phyloP scores from a whole-genome alignment of 2,888 invertebrate genomes.

The Heteromyza rotundicornis region DNA sequence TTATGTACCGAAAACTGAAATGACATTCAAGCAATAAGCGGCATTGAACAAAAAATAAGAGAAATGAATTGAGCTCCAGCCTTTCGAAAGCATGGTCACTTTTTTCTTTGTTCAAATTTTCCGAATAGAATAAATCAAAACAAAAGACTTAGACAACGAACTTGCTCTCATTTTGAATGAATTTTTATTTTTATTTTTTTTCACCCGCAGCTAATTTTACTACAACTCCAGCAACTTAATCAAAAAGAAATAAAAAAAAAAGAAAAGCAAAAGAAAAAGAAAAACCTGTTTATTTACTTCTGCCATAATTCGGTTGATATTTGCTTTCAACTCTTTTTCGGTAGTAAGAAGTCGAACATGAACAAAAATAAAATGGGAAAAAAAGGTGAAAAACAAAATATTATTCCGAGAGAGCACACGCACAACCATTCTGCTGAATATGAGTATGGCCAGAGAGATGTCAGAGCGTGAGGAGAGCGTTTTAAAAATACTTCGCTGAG shows the following conservation, averaged over 20 bases:
- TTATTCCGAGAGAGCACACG: not conserved
- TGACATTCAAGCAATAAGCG: too few species aligned
- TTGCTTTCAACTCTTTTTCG: slow-evolving; percentile 32
- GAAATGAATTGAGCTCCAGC: too few species aligned
- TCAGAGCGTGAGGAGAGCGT: slow-evolving; percentile 6
- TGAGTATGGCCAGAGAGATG: not conserved
- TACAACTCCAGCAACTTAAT: slow-evolving; percentile 1
- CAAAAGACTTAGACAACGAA: slow-evolving; percentile 22
- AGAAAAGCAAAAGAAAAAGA: not conserved
- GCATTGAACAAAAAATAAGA: too few species aligned
- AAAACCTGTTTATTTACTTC: slow-evolving; percentile 41
- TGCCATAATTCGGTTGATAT: slow-evolving; percentile 44
- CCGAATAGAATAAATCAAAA: not conserved
- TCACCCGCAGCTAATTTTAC: slow-evolving; percentile 12
- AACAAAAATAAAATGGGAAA: too few species aligned
- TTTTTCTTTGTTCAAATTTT: too few species aligned
- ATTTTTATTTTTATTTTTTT: slow-evolving; percentile 24
- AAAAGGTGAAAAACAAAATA: not conserved
- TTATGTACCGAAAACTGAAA: too few species aligned
- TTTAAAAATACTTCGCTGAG: too few species aligned
- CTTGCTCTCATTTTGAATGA: slow-evolving; percentile 11
- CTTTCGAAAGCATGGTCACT: too few species aligned
- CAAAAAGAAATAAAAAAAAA: slow-evolving; percentile 16
- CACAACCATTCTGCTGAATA: not conserved
- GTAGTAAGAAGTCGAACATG: too few species aligned